Conservation (phyloP, 2,113 vertebrate species). For the Phalacrocorax carbo region DNA sequence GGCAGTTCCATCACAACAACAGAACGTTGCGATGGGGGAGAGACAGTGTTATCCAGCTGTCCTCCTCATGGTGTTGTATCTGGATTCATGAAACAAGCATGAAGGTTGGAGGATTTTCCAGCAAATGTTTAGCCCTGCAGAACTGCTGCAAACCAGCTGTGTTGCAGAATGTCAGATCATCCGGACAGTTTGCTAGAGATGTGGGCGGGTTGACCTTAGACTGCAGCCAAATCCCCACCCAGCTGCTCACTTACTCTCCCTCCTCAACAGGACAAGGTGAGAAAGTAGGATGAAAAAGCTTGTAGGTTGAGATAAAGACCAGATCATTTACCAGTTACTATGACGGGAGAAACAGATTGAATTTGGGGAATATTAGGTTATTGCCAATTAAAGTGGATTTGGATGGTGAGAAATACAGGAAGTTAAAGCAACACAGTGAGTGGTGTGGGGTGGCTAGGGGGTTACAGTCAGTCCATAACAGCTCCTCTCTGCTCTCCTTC, state of each 20-base stretch:
- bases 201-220: not conserved
- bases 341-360: not conserved
- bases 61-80: not conserved
- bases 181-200: not conserved
- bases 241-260: not conserved
- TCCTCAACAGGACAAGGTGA: not conserved
- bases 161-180: not conserved
- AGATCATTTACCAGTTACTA: not conserved
- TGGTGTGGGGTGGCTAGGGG: too few species aligned
- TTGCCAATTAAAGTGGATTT: not conserved
- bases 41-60: not conserved
- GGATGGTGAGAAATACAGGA: not conserved
- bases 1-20: too few species aligned
- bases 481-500: not conserved
- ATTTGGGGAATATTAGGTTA: not conserved
- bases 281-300: not conserved
- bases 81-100: not conserved
- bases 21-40: not conserved
- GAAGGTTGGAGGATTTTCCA: not conserved
- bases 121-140: not conserved
- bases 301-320: not conserved
- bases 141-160: not conserved
- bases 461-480: not conserved
- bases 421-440: not conserved
- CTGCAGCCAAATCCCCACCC: not conserved